Evolutionary conservation across 2,888 invertebrate species (phyloP).

Genomic region (Hypomecis atomaria): DNA sequence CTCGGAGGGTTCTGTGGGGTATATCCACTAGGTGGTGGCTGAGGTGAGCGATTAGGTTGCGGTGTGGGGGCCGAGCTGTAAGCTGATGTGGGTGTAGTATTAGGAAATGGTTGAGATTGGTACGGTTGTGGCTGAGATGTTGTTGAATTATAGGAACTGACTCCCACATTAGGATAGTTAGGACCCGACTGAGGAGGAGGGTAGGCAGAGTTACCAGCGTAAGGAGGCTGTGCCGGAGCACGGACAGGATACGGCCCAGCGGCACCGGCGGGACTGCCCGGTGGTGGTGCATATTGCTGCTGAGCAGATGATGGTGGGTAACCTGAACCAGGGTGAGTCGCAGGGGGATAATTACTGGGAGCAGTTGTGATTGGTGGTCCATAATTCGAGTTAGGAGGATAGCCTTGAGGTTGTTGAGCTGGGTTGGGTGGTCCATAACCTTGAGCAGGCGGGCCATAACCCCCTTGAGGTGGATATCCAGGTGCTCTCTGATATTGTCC

Average conservation of each 20-base stretch:
- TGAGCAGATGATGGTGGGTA: slow-evolving; percentile 77
- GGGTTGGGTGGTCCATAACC: slow-evolving; percentile 87
- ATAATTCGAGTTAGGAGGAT: slow-evolving; percentile 86
- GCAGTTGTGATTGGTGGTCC: slow-evolving; percentile 86
- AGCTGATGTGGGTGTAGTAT: slow-evolving; percentile 79
- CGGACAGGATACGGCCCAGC: slow-evolving; percentile 77
- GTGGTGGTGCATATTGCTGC: slow-evolving; percentile 80
- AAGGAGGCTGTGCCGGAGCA: slow-evolving; percentile 73
- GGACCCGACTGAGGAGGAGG: slow-evolving; percentile 75
- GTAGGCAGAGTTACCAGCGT: slow-evolving; percentile 77
- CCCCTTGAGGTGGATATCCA: slow-evolving; percentile 87
- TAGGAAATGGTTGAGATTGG: slow-evolving; percentile 80
- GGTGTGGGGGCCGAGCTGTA: slow-evolving; percentile 82
- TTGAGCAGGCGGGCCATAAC: slow-evolving; percentile 88
- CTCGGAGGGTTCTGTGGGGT: slow-evolving; percentile 83
- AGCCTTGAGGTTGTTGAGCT: slow-evolving; percentile 86
- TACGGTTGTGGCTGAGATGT: slow-evolving; percentile 79
- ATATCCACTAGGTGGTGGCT: slow-evolving; percentile 84
- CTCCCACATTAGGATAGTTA: slow-evolving; percentile 79
- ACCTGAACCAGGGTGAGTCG: slow-evolving; percentile 76
- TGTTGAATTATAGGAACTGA: slow-evolving; percentile 78
- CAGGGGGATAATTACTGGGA: slow-evolving; percentile 84
- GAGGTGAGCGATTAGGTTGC: slow-evolving; percentile 83
- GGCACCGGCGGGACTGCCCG: slow-evolving; percentile 73
- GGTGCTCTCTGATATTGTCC: slow-evolving; percentile 84